Evolutionary conservation across 1,140 invertebrate genomes (phyloP), one percentile per base, ranked within the genome.

Genomic region (Pseudomyrmex flavicornis): DNA sequence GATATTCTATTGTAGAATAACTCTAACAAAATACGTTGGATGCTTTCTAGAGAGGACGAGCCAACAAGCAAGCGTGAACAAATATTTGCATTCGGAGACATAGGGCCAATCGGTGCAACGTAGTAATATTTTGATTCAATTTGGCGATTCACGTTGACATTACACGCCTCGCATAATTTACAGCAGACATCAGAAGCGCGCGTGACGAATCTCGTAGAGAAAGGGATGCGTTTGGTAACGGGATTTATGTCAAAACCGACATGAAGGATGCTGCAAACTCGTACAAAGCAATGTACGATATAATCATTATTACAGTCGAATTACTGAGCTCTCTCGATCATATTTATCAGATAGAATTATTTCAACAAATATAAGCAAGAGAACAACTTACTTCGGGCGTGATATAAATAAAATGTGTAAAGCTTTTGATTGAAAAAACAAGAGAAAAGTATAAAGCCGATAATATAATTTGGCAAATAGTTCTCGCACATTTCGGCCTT

Each of bases 71-170:
- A 58, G 12, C 13, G 2, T 61, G 73, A 22, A 66, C 63, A 83
- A 89, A 89, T 83, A 89, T 88, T 88, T 83, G 68, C 52, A 35
- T 7, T 58, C 48, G 10, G 8, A 50, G 46, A 52, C 44, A 70
- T 15, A 12, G 52, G n/a, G 12, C 1, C 76, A 62, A 87, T 85
- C 61, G 86, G 56, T 22, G 59, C 26, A 58, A 70, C 85, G 76
- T 82, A 35, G 35, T 35, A 74, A 89, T 80, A 86, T 86, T 89
- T 89, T 88, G 84, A 89, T 89, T 89, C 84, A 84, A 89, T 86
- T 86, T 89, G 68, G 54, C 68, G 83, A 73, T 85, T 70, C 56
- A 5, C 22, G 70, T 68, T 82, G 83, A 88, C 66, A 65, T 88
- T 88, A 85, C 54, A 69, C 58, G 75, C 52, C 52, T 68, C 59